These are phyloP conservation scores for Rhinogobius similis DNA, from an alignment of 2,113 vertebrate genomes.

Conservation along the genomic window DNA sequence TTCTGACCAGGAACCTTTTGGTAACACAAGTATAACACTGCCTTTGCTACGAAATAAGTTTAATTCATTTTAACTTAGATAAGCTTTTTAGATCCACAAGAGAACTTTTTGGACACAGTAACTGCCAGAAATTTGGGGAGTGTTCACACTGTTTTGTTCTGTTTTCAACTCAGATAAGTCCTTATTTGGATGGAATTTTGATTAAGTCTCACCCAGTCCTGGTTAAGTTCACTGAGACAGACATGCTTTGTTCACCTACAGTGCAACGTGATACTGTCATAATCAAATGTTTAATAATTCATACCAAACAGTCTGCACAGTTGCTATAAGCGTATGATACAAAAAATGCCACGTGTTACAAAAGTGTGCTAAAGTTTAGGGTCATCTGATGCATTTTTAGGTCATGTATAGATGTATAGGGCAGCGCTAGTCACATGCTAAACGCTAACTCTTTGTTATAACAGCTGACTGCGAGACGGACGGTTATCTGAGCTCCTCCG, in stretches of 20 bases:
- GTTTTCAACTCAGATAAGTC: neutral
- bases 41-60: no score
- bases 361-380: neutral
- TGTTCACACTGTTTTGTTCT: neutral
- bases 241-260: conserved; percentile 1
- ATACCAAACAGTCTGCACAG: conserved; percentile 14
- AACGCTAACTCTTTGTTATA: conserved; percentile 57
- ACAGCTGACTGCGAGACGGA: conserved; percentile 95
- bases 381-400: neutral
- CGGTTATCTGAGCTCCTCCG: conserved; percentile 90
- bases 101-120: no score
- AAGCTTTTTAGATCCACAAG: no score
- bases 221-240: neutral
- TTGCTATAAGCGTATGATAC: neutral
- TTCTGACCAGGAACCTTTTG: no score
- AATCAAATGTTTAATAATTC: conserved; percentile 19
- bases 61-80: no score
- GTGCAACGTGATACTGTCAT: conserved; percentile 47
- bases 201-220: no score
- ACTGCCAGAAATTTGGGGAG: neutral
- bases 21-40: no score
- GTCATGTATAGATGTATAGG: neutral
- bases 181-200: neutral
- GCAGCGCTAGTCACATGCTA: conserved; percentile 51
- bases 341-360: neutral